These are phyloP conservation scores for Gasterosteus nipponicus DNA, from an alignment of 2,113 vertebrate species.

Conservation along the genomic window DNA sequence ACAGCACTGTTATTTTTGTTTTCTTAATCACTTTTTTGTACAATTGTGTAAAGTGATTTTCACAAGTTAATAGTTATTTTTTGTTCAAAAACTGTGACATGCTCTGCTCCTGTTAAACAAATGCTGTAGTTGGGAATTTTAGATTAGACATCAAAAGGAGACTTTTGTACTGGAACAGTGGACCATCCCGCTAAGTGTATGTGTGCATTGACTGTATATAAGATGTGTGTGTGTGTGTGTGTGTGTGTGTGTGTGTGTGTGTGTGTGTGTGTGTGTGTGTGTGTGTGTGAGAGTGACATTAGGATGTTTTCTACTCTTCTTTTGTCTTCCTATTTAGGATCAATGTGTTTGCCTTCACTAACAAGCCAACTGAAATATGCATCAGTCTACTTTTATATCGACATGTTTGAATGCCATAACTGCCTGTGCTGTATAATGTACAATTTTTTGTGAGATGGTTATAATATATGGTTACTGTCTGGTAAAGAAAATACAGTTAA, in stretches of 20 bases:
- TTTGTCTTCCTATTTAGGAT: conserved; percentile 5
- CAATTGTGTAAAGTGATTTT: conserved; percentile 36
- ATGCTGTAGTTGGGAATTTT: conserved; percentile 20
- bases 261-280: background rate
- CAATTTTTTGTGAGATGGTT: conserved; percentile 39
- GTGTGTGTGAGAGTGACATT: background rate
- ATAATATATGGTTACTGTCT: conserved; percentile 29
- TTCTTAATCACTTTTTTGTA: conserved; percentile 27
- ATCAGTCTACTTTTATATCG: conserved; percentile 17
- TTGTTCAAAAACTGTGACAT: conserved; percentile 34
- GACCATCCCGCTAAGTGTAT: conserved; percentile 38
- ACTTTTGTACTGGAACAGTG: conserved; percentile 10
- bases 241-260: background rate
- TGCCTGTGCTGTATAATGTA: conserved; percentile 50
- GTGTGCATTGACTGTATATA: background rate
- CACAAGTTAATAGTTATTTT: conserved; percentile 2
- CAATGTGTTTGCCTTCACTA: conserved; percentile 38
- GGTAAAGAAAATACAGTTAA: conserved; percentile 24
- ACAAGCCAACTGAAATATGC: conserved; percentile 55
- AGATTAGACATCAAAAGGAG: conserved; percentile 19
- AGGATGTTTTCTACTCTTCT: background rate
- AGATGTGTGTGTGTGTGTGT: background rate
- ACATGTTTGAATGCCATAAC: conserved; percentile 53
- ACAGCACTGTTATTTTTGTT: conserved; percentile 19
- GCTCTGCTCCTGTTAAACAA: background rate